Percentiles rank a stretch among this genome's conserved stretches.
These are phyloP conservation scores for Latheticus oryzae DNA, from an alignment of 2,888 invertebrate species.

Conservation along the genomic window DNA sequence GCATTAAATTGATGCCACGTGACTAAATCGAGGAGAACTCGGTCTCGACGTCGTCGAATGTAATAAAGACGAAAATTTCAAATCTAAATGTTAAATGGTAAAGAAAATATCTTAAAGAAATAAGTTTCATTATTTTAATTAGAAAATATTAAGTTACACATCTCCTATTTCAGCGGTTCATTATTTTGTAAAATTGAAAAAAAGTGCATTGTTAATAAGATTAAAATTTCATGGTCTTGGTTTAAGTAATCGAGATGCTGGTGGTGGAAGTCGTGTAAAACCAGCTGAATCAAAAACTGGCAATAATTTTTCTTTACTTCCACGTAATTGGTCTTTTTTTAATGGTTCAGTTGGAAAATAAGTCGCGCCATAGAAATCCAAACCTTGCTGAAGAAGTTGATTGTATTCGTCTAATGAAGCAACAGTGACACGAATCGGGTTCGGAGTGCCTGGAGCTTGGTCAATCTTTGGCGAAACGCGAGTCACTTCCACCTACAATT, in stretches of 20 bases:
- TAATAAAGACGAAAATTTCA: constrained; percentile 34
- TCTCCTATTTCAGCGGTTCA: too few species aligned
- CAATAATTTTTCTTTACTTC: constrained; percentile 67
- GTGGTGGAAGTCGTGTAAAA: constrained; percentile 85
- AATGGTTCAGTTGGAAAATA: constrained; percentile 85
- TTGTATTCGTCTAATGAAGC: constrained; percentile 83
- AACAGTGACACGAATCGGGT: constrained; percentile 78
- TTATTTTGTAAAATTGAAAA: too few species aligned
- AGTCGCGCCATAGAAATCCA: constrained; percentile 89
- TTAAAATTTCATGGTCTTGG: constrained; percentile 52
- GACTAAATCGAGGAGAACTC: constrained; percentile 35
- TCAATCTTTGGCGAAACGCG: constrained; percentile 70
- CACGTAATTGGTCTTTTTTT: constrained; percentile 71
- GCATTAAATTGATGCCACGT: constrained; percentile 44
- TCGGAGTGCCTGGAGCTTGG: constrained; percentile 70
- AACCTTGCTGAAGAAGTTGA: constrained; percentile 82
- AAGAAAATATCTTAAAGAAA: constrained; percentile 21
- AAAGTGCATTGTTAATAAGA: constrained; percentile 20
- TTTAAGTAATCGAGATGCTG: constrained; percentile 76
- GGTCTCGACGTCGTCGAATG: constrained; percentile 26
- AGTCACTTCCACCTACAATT: constrained; percentile 74
- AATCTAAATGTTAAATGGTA: constrained; percentile 28
- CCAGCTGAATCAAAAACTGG: constrained; percentile 89
- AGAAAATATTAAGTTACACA: constrained; percentile 37
- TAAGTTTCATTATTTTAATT: constrained; percentile 35